A percentile compares a stretch with the other conserved stretches of the same genome.
Evolutionary conservation across 2,888 invertebrate genomes (phyloP).

Genomic region (Heteropelma amictum): DNA sequence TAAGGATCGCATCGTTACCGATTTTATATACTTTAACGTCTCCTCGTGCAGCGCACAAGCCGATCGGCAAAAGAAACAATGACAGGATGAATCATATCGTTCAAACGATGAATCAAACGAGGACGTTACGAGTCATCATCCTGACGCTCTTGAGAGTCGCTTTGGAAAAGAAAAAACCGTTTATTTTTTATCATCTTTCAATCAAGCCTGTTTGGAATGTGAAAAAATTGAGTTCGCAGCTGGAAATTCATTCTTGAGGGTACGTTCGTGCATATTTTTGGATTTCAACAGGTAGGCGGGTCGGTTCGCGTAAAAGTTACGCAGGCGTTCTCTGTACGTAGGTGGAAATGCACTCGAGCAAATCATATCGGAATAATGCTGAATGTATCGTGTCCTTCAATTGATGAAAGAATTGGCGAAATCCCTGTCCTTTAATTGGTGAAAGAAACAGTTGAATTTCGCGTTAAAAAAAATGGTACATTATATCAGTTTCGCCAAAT

Average conservation of each 20-base stretch:
- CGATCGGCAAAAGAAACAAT: slow-evolving; percentile 40
- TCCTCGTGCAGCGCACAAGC: slow-evolving; percentile 13
- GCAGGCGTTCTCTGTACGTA: slow-evolving; percentile 17
- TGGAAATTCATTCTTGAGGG: not conserved
- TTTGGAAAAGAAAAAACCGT: not conserved
- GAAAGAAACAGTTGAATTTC: too few species aligned
- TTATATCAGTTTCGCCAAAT: too few species aligned
- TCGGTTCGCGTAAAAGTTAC: slow-evolving; percentile 20
- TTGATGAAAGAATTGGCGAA: too few species aligned
- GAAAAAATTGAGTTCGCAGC: too few species aligned
- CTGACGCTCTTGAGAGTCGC: slow-evolving; percentile 21
- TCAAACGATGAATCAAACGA: slow-evolving; percentile 43
- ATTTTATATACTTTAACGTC: not conserved
- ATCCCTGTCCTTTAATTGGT: too few species aligned
- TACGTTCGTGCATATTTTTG: not conserved
- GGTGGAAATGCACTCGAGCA: not conserved
- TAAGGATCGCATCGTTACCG: slow-evolving; percentile 39
- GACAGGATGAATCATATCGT: slow-evolving; percentile 31
- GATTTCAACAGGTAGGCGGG: slow-evolving; percentile 10
- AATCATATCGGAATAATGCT: slow-evolving; percentile 31
- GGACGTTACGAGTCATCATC: slow-evolving; percentile 31
- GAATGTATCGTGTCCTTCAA: slow-evolving; percentile 37
- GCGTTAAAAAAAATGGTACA: too few species aligned
- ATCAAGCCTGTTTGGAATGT: too few species aligned
- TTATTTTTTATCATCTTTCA: not conserved